Evolutionary conservation across 2,113 vertebrate genomes (phyloP).

Genomic region (Meriones unguiculatus): DNA sequence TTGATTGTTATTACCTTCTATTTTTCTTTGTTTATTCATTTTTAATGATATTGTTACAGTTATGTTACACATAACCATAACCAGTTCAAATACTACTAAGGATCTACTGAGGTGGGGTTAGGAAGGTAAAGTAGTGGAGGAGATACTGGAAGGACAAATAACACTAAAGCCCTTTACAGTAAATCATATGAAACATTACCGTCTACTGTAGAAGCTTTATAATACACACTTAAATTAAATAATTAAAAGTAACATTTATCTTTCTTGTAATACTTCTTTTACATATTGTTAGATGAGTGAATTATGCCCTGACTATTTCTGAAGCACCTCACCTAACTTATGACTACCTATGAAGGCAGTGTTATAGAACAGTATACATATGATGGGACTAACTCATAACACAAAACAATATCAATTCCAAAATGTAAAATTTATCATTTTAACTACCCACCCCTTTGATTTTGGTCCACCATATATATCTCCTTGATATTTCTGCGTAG

Average conservation of each 20-base stretch:
- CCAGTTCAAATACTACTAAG: neutral
- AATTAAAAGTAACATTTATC: neutral
- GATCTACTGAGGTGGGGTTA: neutral
- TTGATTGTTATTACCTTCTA: neutral
- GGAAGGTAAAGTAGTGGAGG: neutral
- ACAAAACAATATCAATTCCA: neutral
- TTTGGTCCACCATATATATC: neutral
- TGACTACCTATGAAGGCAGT: neutral
- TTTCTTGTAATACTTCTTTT: neutral
- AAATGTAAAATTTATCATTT: neutral
- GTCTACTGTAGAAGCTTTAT: neutral
- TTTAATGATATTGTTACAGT: neutral
- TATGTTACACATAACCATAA: neutral
- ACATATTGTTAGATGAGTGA: neutral
- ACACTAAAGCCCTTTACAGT: neutral
- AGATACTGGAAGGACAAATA: neutral
- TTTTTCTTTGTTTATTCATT: neutral
- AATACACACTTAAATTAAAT: neutral
- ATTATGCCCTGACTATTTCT: neutral
- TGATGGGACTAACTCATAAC: neutral
- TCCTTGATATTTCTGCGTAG: neutral
- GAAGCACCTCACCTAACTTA: neutral
- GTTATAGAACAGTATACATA: neutral
- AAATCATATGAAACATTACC: neutral
- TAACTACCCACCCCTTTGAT: neutral